Conservation (phyloP, 2,888 invertebrate genomes). For the Himalopsyche japonica region DNA sequence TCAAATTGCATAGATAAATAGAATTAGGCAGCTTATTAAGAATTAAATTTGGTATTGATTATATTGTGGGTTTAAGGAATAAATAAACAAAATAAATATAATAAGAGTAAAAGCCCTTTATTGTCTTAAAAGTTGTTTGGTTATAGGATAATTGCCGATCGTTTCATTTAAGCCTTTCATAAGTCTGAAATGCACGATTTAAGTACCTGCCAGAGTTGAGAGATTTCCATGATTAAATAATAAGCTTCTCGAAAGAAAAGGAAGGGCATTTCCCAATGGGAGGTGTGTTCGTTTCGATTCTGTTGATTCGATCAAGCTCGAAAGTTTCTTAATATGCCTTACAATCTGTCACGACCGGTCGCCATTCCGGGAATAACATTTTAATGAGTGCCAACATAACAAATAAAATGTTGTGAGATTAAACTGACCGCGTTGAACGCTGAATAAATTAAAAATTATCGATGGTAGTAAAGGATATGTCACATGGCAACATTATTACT, state of each 20-base stretch:
- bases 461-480: not conserved
- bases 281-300: not conserved
- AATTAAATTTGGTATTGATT: no score
- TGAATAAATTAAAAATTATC: not conserved
- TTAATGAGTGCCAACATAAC: not conserved
- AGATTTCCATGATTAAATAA: slow-evolving; percentile 1
- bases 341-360: slow-evolving; percentile 35
- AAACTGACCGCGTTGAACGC: not conserved
- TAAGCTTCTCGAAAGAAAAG: not conserved
- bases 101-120: no score
- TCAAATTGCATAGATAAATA: no score
- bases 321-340: slow-evolving; percentile 24
- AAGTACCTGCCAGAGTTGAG: not conserved
- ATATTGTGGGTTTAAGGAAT: no score
- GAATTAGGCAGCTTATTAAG: no score
- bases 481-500: not conserved
- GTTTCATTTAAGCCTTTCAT: not conserved
- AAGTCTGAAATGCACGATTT: not conserved
- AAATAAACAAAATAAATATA: no score
- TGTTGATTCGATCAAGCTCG: not conserved
- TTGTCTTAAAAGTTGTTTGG: not conserved
- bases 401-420: not conserved
- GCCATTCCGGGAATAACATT: slow-evolving; percentile 16
- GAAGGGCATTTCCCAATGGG: slow-evolving; percentile 1
- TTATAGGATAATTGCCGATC: not conserved